Percentiles rank a stretch among this genome's conserved stretches.
Conservation (phyloP, 1,140 invertebrate species). For the Asbolus verrucosus region DNA sequence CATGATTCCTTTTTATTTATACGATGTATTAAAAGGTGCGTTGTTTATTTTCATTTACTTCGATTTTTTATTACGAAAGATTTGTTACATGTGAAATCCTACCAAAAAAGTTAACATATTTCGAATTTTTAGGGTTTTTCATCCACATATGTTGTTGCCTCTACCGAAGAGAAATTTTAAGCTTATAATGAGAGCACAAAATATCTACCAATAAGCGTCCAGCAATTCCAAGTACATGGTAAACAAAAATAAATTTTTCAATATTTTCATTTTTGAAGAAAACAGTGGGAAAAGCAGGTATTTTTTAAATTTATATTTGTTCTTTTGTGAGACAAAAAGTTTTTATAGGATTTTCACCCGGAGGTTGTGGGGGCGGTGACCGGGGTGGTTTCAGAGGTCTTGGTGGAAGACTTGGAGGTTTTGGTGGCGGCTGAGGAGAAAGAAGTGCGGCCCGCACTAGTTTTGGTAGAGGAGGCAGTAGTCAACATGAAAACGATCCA, state of each 20-base stretch:
- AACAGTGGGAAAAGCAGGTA: conserved; percentile 59
- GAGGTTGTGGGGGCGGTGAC: conserved; percentile 64
- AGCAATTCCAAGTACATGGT: not conserved
- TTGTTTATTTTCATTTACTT: not conserved
- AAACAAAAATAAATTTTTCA: not conserved
- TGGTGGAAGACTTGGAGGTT: conserved; percentile 62
- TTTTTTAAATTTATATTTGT: conserved; percentile 40
- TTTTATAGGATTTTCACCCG: conserved; percentile 66
- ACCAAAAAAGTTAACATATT: too few species aligned
- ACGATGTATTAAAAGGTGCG: not conserved
- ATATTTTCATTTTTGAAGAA: conserved; percentile 9
- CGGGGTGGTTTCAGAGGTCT: conserved; percentile 64
- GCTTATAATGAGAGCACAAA: not conserved
- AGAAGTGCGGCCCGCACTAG: conserved; percentile 50
- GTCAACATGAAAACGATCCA: conserved; percentile 63
- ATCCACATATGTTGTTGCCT: not conserved
- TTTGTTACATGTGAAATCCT: too few species aligned
- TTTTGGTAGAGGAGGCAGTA: conserved; percentile 58
- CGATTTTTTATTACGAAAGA: not conserved
- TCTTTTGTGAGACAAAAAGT: not conserved
- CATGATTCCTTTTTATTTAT: not conserved
- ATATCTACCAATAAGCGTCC: not conserved
- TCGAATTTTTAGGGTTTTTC: too few species aligned
- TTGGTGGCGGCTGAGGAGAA: conserved; percentile 45
- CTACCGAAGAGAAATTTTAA: too few species aligned